A percentile compares a stretch with the other conserved stretches of the same genome.
These are phyloP conservation scores for Acrobeloides nanus DNA, from an alignment of 2,888 invertebrate species.

Conservation along the genomic window DNA sequence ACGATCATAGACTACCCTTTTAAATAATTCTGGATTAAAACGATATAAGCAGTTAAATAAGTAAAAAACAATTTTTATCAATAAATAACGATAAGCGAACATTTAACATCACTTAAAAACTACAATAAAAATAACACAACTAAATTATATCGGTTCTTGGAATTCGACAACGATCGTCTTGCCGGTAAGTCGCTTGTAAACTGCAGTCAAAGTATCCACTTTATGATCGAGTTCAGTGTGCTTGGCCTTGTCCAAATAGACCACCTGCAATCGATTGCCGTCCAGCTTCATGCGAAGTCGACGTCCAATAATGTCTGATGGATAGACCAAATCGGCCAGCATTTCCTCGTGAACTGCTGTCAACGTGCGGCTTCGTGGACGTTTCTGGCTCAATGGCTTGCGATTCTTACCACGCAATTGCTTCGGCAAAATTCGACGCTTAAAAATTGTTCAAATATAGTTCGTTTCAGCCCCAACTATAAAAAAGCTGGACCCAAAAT, in stretches of 20 bases:
- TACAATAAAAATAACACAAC: slow-evolving; percentile 88
- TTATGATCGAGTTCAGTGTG: slow-evolving; percentile 99
- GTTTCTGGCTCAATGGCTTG: slow-evolving; percentile 65
- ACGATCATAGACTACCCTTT: too few species aligned
- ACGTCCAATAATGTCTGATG: slow-evolving; percentile 98
- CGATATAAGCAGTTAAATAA: too few species aligned
- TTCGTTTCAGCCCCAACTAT: too few species aligned
- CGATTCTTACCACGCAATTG: slow-evolving; percentile 75
- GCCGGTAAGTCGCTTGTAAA: slow-evolving; percentile 97
- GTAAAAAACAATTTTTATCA: too few species aligned
- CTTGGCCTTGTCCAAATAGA: slow-evolving; percentile 80
- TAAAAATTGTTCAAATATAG: too few species aligned
- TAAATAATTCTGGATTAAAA: too few species aligned
- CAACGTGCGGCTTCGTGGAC: slow-evolving; percentile 73
- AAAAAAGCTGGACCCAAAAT: too few species aligned
- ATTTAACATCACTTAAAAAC: too few species aligned
- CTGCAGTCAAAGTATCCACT: slow-evolving; percentile 86
- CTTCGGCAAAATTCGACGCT: slow-evolving; percentile 93
- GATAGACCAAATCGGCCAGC: slow-evolving; percentile 91
- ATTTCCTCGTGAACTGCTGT: slow-evolving; percentile 95
- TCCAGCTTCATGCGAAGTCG: slow-evolving; percentile 90
- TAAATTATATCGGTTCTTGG: slow-evolving; percentile 79
- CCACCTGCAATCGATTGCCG: slow-evolving; percentile 86
- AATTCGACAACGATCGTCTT: slow-evolving; percentile 98
- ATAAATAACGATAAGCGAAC: too few species aligned